Base-by-base conservation (phyloP, 2,797 vertebrate species). In the Lithobates sylvaticus region DNA sequence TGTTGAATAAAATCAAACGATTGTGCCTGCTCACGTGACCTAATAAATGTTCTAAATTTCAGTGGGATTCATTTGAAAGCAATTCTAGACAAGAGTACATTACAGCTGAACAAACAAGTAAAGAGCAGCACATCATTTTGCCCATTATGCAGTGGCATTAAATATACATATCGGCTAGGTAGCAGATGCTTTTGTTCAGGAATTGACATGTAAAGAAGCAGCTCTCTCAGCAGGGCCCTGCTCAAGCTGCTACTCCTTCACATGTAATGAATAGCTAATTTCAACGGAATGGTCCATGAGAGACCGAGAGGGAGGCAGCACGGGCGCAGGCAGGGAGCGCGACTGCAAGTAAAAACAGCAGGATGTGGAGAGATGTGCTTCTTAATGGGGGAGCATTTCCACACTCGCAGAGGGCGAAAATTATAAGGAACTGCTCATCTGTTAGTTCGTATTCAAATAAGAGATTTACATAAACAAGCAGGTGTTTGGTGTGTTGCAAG, bases 191-290 rank as follows among this genome's bases (percentile, higher is more conserved):
- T 67, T 91, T 78, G 80, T 92, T 91, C 83, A 86, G 89, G 90
- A 93, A 93, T 91, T 93, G 91, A 91, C 83, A 42, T 90, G 90
- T 93, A 90, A 91, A 92, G 81, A 89, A 91, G 87, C 85, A 89
- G 89, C 88, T 90, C 89, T 86, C 89, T 83, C 93, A 92, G 91
- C 92, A 92, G 91, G 92, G 87, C 89, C 88, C 91, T 84, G 68
- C 87, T 90, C 83, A 81, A 9, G 89, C 89, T 91, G 87, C 86
- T 76, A 6, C 90, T 93, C 86, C 90, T 92, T 93, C 91, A 89
- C 89, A 85, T 90, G 89, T 94, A 94, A 93, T 94, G 92, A 94
- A 93, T 93, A 94, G 90, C 89, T 93, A 88, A 94, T 95, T 92
- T 93, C 86, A 90, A 85, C 81, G 89, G 3, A n/a, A 76, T 89